phyloP scores from a whole-genome alignment of 2,888 invertebrate genomes.

The Cynaeus angustus region DNA sequence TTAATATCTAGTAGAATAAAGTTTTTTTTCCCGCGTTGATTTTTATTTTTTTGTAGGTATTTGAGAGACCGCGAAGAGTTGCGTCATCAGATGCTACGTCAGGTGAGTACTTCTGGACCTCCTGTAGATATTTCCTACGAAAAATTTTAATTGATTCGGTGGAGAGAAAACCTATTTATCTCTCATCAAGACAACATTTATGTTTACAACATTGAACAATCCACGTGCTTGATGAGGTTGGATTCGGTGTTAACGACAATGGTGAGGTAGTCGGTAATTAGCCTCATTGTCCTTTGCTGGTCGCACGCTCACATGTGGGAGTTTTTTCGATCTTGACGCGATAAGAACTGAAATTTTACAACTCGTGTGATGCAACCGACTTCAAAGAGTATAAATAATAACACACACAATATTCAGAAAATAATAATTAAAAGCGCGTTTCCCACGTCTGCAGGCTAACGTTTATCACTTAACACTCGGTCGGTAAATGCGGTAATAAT shows the following conservation, averaged over 20 bases:
- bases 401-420: conserved; percentile 41
- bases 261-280: conserved; percentile 35
- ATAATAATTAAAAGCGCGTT: conserved; percentile 58
- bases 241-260: conserved; percentile 26
- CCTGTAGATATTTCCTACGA: no score
- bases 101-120: no score
- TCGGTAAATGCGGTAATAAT: conserved; percentile 45
- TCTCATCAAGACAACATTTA: conserved; percentile 7
- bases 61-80: no score
- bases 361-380: conserved; percentile 24
- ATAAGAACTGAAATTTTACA: conserved; percentile 38
- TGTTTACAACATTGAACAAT: not conserved
- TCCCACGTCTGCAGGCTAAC: conserved; percentile 58
- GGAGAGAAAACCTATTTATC: not conserved
- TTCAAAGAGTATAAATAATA: conserved; percentile 20
- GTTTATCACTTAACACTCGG: conserved; percentile 57
- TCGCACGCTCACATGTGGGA: conserved; percentile 46
- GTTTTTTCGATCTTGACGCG: conserved; percentile 27
- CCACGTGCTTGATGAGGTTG: conserved; percentile 26
- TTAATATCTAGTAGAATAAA: no score
- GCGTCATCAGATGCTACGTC: no score
- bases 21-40: no score
- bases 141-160: no score
- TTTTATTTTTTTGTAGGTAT: no score
- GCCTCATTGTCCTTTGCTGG: conserved; percentile 36